Conservation (phyloP, 2,888 invertebrate species). For the Lasioglossum malachurum region DNA sequence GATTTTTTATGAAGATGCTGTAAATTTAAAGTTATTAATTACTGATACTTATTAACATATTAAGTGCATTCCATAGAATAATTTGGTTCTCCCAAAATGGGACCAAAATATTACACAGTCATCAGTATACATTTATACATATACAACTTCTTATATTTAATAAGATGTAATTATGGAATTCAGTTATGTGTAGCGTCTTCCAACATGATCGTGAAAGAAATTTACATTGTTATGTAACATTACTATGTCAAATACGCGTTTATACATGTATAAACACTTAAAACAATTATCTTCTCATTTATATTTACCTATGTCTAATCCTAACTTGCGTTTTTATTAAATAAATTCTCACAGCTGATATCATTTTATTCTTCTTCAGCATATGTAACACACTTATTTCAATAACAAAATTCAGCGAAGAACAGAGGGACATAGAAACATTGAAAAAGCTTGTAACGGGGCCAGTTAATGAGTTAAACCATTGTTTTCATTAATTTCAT, state of each 20-base stretch:
- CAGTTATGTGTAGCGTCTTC: conserved; percentile 62
- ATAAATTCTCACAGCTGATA: conserved; percentile 81
- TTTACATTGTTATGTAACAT: conserved; percentile 32
- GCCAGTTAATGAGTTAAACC: neutral
- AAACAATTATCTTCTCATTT: conserved; percentile 37
- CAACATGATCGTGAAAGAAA: conserved; percentile 43
- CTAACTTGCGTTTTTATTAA: conserved; percentile 64
- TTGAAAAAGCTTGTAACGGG: neutral
- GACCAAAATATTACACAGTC: conserved; percentile 59
- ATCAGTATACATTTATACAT: conserved; percentile 44
- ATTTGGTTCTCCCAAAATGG: conserved; percentile 47
- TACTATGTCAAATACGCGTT: conserved; percentile 27
- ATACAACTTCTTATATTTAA: conserved; percentile 32
- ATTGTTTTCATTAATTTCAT: neutral
- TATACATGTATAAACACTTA: conserved; percentile 43
- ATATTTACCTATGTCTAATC: conserved; percentile 61
- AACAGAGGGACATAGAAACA: neutral
- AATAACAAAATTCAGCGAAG: neutral
- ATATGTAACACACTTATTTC: neutral
- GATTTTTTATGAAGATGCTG: conserved; percentile 55
- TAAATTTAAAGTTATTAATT: conserved; percentile 38
- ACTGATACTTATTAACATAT: conserved; percentile 28
- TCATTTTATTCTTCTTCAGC: conserved; percentile 72
- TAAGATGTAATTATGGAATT: conserved; percentile 39
- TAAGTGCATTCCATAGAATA: conserved; percentile 46